Evolutionary conservation across 2,113 vertebrate species (phyloP), one percentile per base, ranked within the genome.

Genomic region (Protomyctophum bolini): DNA sequence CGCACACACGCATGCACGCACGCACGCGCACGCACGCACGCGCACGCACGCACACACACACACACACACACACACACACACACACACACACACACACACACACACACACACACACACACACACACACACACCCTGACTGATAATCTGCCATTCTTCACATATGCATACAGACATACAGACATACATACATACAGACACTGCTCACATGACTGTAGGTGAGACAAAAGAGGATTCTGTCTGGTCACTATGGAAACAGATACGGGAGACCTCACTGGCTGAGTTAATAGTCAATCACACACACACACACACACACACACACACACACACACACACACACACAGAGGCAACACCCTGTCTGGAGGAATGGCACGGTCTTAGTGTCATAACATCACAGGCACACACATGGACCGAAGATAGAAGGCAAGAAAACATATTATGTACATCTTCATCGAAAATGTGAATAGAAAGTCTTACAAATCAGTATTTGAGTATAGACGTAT

Each of bases 221-320:
- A 4, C 61, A 73, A 84, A 70, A 77, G 58, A 82, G 29, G 50
- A 58, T 62, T 54, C n/a, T 0, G 58, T 33, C 62, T 70, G 21
- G 78, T 84, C 75, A 57, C 80, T 51, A 77, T 84, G 72, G 76
- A 65, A 50, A 84, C 33, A 3, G 4, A 66, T 57, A 51, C 49
- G 62, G 61, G 11, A 7, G 11, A 33, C 47, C 29, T 70, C 3
- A 2, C 47, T 76, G 65, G 73, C 33, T 11, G 55, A 29, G 47
- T 14, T 63, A 76, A 58, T 72, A 55, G 12, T 75, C 14, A 47
- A 10, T 10, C 6, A 58, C 6, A 2, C 21, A 21, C 21, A 2
- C 21, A 21, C 21, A 2, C 21, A 58, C 29, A 10, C 56, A 21
- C 6, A n/a, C n/a, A n/a, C n/a, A n/a, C n/a, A n/a, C 21, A 21